Base-by-base conservation (phyloP, 2,888 invertebrate genomes). In the Vanessa cardui region DNA sequence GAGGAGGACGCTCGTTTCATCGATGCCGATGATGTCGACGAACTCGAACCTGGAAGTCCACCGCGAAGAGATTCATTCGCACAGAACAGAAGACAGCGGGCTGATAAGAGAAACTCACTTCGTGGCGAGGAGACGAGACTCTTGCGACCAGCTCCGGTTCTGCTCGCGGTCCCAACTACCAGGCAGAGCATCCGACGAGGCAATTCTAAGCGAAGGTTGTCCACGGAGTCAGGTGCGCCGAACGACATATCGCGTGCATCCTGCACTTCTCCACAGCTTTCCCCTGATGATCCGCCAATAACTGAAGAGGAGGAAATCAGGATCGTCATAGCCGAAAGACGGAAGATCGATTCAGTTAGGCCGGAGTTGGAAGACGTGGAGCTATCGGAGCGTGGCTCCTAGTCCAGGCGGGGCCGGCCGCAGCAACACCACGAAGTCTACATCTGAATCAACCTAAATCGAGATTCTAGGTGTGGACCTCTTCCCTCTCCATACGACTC, bases 261-360 rank as follows among this genome's bases (percentile, higher is more conserved):
- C 16, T 72, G 76, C 12, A 79, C 80, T 61, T 79, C 85, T n/a
- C 39, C 39, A 39, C 81, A 76, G 58, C 76, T 75, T 44, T 80
- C 84, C 39, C 80, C 83, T 6, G 90, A 88, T 62, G 83, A 86
- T 47, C 80, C 83, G 52, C 81, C 83, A 9, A 86, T 91, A 65
- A 92, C 83, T 52, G 92, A 91, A 72, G 88, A 89, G 74, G 90
- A 94, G 73, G 94, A 93, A 73, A 94, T 94, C 73, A 93, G 94
- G 79, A 93, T 94, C 81, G 94, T 94, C 65, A 94, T 94, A 76
- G 94, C 94, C 12, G 94, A 94, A 81, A 88, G 94, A 73, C 85
- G 94, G 72, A 94, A 94, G 80, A 88, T 94, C 60, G 94, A 94
- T 70, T 87, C 93, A 44, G 67, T 80, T n/a, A 82, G 83, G 70